Evolutionary conservation across 2,113 vertebrate species (phyloP).

Genomic region (Ursus arctos): DNA sequence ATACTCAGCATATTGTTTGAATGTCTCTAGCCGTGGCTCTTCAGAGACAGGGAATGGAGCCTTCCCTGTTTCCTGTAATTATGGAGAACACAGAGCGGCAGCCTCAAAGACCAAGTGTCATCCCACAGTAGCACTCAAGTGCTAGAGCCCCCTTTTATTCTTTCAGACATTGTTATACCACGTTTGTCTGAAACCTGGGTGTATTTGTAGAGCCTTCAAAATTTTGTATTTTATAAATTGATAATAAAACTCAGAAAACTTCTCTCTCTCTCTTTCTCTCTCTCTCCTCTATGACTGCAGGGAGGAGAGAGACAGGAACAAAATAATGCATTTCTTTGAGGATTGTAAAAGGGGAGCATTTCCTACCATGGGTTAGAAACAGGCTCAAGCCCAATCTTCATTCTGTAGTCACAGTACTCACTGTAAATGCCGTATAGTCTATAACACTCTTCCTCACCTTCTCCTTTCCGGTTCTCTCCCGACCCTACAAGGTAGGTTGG

Average conservation of each 20-base stretch:
- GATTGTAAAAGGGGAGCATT: not conserved
- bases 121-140: not conserved
- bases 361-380: not conserved
- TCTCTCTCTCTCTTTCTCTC: not conserved
- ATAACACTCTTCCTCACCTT: not conserved
- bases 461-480: not conserved
- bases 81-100: not conserved
- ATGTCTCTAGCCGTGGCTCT: not conserved
- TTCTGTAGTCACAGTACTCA: not conserved
- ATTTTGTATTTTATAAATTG: not conserved
- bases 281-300: not conserved
- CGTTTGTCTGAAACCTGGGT: not conserved
- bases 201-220: constrained; percentile 18
- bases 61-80: not conserved
- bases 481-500: not conserved
- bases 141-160: not conserved
- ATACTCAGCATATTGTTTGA: not conserved
- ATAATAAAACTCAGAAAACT: not conserved
- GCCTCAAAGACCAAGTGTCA: not conserved
- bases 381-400: not conserved
- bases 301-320: not conserved
- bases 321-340: not conserved
- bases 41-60: not conserved
- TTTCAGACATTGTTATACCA: not conserved
- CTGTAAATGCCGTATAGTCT: not conserved